These are phyloP conservation scores for Mechanitis mazaeus DNA, from an alignment of 2,888 invertebrate genomes.

Conservation along the genomic window DNA sequence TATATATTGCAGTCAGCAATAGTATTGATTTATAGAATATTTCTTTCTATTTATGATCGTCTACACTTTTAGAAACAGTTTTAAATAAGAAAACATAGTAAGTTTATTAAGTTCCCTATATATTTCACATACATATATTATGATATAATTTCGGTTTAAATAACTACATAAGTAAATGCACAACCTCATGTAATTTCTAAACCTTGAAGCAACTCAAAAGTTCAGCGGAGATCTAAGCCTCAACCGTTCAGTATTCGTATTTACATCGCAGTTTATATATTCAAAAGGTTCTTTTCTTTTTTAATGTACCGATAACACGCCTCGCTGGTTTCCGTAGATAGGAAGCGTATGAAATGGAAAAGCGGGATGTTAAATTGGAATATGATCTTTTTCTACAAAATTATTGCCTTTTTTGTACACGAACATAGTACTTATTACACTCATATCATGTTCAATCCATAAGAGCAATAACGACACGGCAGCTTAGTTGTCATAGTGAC, in stretches of 20 bases:
- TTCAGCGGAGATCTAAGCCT: slow-evolving; percentile 7
- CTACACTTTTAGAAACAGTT: neutral
- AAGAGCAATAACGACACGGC: too few relatives aligned
- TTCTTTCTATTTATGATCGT: slow-evolving; percentile 1
- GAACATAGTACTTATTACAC: neutral
- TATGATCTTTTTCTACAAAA: neutral
- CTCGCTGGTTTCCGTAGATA: slow-evolving; percentile 9
- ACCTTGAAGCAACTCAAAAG: slow-evolving; percentile 7
- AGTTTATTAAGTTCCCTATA: too few relatives aligned
- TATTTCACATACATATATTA: too few relatives aligned
- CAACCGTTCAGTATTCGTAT: neutral
- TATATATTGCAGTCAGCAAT: slow-evolving; percentile 15
- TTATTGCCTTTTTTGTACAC: too few relatives aligned
- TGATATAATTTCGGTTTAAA: too few relatives aligned
- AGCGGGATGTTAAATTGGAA: neutral
- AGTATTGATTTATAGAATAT: slow-evolving; percentile 17
- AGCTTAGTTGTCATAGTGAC: too few relatives aligned
- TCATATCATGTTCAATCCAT: neutral
- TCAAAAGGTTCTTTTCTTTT: slow-evolving; percentile 30
- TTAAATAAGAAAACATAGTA: slow-evolving; percentile 15
- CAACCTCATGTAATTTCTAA: too few relatives aligned
- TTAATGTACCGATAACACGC: slow-evolving; percentile 28
- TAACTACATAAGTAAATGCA: too few relatives aligned
- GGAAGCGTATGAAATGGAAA: neutral
- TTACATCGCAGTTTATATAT: slow-evolving; percentile 19